Evolutionary conservation across 2,888 invertebrate genomes (phyloP).

Genomic region (Palloptera scutellata): DNA sequence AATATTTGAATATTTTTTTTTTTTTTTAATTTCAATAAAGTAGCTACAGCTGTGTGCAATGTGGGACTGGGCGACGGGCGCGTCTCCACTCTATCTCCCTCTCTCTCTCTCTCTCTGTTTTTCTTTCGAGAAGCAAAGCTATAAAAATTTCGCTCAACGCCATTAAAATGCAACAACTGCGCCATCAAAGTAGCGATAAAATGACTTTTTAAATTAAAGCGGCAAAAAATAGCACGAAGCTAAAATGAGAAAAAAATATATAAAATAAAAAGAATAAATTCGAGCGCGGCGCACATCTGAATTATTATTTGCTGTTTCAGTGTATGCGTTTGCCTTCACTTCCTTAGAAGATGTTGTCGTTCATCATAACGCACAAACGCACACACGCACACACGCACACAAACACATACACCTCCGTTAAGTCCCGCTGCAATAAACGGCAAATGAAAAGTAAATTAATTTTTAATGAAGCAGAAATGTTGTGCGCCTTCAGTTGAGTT

Average conservation of each 20-base stretch:
- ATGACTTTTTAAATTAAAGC: background rate
- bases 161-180: slow-evolving; percentile 14
- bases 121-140: background rate
- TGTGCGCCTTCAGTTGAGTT: background rate
- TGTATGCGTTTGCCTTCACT: too few species aligned
- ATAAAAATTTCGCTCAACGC: slow-evolving; percentile 2
- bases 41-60: background rate
- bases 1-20: background rate
- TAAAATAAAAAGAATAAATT: too few species aligned
- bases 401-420: too few species aligned
- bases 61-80: background rate
- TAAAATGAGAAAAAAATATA: background rate
- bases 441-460: slow-evolving; percentile 56
- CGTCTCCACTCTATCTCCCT: background rate
- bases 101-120: too few species aligned
- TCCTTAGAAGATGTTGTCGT: too few species aligned
- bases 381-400: too few species aligned
- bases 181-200: slow-evolving; percentile 4
- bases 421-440: slow-evolving; percentile 40
- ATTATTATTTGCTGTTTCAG: background rate
- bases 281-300: background rate
- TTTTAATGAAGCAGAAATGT: slow-evolving; percentile 49
- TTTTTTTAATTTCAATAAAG: background rate
- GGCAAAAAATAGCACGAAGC: background rate
- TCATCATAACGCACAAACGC: too few species aligned